A percentile compares a stretch with the other conserved stretches of the same genome.
These are phyloP conservation scores for Apamea crenata DNA, from an alignment of 2,888 invertebrate genomes.

Conservation along the genomic window DNA sequence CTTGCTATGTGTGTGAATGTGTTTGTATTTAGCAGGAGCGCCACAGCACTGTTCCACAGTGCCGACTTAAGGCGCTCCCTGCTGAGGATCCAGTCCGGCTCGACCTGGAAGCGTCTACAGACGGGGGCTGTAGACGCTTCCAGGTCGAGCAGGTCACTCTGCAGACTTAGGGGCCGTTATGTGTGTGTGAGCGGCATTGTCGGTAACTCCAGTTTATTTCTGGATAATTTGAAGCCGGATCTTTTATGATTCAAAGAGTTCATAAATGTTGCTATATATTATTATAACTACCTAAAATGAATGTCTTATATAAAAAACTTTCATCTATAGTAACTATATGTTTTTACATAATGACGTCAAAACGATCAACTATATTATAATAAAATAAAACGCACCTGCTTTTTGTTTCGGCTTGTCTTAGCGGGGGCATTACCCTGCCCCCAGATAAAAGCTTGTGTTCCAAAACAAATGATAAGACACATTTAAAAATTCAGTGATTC, in stretches of 20 bases:
- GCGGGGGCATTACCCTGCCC: too few species aligned
- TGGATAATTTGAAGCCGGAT: constrained; percentile 11
- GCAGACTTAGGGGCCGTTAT: too few species aligned
- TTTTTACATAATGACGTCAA: constrained; percentile 16
- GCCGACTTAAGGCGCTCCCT: too few species aligned
- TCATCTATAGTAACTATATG: not conserved
- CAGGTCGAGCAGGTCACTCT: too few species aligned
- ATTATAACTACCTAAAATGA: not conserved
- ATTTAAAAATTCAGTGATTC: not conserved
- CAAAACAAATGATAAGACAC: not conserved
- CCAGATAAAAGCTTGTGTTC: not conserved
- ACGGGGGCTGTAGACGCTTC: too few species aligned
- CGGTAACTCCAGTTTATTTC: not conserved
- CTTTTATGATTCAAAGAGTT: constrained; percentile 11
- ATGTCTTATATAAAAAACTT: constrained; percentile 4
- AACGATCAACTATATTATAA: not conserved
- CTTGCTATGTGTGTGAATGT: too few species aligned
- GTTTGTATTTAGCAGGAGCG: too few species aligned
- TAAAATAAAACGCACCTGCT: not conserved
- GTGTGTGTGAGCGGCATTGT: too few species aligned
- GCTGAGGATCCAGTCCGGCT: too few species aligned
- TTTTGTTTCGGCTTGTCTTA: too few species aligned
- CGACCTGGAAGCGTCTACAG: too few species aligned
- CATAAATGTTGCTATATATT: constrained; percentile 1
- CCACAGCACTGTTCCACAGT: too few species aligned